Conservation (phyloP, 2,797 vertebrate genomes). For the Thalassophryne amazonica region DNA sequence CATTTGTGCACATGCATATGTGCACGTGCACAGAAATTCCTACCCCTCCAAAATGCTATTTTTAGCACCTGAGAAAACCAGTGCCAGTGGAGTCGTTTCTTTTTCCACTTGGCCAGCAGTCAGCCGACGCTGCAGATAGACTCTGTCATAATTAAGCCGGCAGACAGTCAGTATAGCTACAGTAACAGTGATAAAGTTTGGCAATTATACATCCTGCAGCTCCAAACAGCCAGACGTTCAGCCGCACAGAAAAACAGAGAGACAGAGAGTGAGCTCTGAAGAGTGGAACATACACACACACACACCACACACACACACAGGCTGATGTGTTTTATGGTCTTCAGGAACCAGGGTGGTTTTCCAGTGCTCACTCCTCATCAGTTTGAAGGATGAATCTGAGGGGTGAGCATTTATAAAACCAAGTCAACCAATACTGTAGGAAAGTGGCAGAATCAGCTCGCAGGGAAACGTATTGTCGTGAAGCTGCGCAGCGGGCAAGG, state of each 20-base stretch:
- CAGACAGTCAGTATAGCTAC: constrained; percentile 47
- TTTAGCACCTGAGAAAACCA: constrained; percentile 31
- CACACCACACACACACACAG: constrained; percentile 5
- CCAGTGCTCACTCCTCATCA: constrained; percentile 18
- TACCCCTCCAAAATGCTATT: constrained; percentile 5
- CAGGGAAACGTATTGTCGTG: constrained; percentile 1
- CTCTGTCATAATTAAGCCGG: constrained; percentile 46
- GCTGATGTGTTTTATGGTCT: constrained; percentile 12
- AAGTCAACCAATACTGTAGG: not conserved
- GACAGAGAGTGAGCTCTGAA: constrained; percentile 3
- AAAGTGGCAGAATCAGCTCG: constrained; percentile 15
- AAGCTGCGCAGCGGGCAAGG: constrained; percentile 19
- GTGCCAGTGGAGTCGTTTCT: constrained; percentile 15
- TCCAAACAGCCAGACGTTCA: not conserved
- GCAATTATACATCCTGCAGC: constrained; percentile 55
- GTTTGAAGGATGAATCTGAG: constrained; percentile 31
- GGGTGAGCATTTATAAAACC: not conserved
- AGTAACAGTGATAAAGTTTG: constrained; percentile 63
- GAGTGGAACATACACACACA: constrained; percentile 31
- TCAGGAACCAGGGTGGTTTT: not conserved
- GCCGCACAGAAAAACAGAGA: constrained; percentile 7
- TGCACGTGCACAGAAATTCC: not conserved
- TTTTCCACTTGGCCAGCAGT: constrained; percentile 28
- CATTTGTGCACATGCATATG: not conserved
- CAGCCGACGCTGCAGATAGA: constrained; percentile 24